Evolutionary conservation across 2,113 vertebrate species (phyloP), one percentile per base, ranked within the genome.

Genomic region (Hirundichthys speculiger): DNA sequence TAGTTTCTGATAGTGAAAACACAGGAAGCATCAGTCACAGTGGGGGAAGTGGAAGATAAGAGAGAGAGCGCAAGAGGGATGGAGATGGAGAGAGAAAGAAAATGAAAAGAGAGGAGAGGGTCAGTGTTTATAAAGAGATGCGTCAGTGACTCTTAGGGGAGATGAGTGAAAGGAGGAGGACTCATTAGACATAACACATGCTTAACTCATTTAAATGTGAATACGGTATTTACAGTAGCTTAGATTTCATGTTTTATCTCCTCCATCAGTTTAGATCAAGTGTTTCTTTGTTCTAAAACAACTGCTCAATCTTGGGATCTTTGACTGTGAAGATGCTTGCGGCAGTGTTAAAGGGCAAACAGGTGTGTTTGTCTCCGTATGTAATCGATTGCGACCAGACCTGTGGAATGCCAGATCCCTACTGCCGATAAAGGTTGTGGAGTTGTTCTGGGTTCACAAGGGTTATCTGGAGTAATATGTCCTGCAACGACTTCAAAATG

Each of bases 321-420:
- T 20, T 66, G 47, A 56, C 51, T 83, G 21, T 8, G 4, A 67
- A 45, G n/a, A 43, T 53, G 74, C 74, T 78, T 38, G 62, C 54
- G 68, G 66, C 78, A 45, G 57, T 63, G 77, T 89, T 81, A 80
- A 79, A 77, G 77, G 85, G 73, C 81, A 74, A 77, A 82, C 75
- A 80, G 82, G 77, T 85, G 83, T 84, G 76, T 76, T 42, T 65
- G 55, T 67, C 56, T 68, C 58, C 13, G 13, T 61, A 45, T 77
- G 18, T 75, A 75, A 84, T 70, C 38, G 13, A 71, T 61, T 64
- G 41, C 63, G 69, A 69, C 49, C 15, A 21, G 68, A 55, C 77
- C 43, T 75, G 69, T 73, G 85, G 87, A 90, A 88, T 87, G 78
- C 22, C 56, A 80, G 73, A 80, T 87, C 73, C 69, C 38, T 51